phyloP scores from a whole-genome alignment of 2,113 vertebrate species.

The Carassius gibelio region DNA sequence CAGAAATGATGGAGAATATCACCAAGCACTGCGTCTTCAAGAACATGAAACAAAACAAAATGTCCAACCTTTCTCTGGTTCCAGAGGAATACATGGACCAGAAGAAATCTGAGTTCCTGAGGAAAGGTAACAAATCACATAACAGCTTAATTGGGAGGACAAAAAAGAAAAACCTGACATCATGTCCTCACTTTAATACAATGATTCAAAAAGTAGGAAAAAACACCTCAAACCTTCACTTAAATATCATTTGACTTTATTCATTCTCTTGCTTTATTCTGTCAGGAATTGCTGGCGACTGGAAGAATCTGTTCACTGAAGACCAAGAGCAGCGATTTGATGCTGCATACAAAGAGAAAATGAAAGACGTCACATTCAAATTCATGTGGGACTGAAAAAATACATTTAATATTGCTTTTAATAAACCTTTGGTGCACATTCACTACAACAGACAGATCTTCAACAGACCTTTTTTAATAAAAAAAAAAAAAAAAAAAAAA shows the following conservation, averaged over 20 bases:
- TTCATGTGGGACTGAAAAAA: conserved; percentile 69
- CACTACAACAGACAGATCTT: too few species aligned
- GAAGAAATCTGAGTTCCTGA: conserved; percentile 70
- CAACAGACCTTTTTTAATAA: too few species aligned
- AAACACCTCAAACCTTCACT: too few species aligned
- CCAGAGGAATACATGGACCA: conserved; percentile 65
- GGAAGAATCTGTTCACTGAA: conserved; percentile 70
- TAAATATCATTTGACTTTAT: too few species aligned
- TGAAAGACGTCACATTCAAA: conserved; percentile 67
- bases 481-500: too few species aligned
- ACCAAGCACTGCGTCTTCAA: conserved; percentile 66
- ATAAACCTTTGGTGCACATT: background rate
- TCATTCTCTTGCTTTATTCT: conserved; percentile 38
- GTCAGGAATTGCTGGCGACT: conserved; percentile 73
- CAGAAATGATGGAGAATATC: conserved; percentile 63
- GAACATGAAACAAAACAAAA: conserved; percentile 76
- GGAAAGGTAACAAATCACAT: conserved; percentile 67
- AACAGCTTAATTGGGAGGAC: too few species aligned
- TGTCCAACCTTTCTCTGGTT: conserved; percentile 74
- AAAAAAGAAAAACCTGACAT: too few species aligned
- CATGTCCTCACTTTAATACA: too few species aligned
- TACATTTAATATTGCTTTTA: background rate
- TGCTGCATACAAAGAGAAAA: conserved; percentile 68
- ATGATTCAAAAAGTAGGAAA: background rate
- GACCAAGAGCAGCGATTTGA: conserved; percentile 70